phyloP scores from a whole-genome alignment of 2,888 invertebrate genomes.

The Spicauda simplicius region DNA sequence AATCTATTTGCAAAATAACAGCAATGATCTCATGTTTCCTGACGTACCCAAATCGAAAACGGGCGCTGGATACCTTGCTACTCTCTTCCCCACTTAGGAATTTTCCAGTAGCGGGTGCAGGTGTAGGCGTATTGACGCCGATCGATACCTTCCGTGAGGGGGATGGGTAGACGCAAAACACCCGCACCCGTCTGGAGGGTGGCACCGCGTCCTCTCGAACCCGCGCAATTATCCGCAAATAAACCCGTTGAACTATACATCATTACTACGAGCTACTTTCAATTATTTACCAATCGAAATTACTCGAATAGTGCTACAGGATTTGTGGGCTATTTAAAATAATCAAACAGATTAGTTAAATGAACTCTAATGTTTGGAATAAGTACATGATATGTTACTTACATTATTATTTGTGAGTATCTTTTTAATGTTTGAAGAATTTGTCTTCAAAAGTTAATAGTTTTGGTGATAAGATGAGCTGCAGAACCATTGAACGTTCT shows the following conservation, averaged over 20 bases:
- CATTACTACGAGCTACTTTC: background rate
- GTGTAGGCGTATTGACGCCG: background rate
- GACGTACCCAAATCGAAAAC: too few species aligned
- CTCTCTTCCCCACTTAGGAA: background rate
- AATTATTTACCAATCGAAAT: background rate
- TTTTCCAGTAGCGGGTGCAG: background rate
- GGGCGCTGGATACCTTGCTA: background rate
- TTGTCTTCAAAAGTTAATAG: too few species aligned
- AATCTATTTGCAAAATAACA: background rate
- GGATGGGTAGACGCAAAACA: background rate
- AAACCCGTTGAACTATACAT: background rate
- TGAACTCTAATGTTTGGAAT: too few species aligned
- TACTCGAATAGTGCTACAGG: too few species aligned
- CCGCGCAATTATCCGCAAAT: slow-evolving; percentile 3
- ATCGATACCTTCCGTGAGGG: background rate
- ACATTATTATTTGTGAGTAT: too few species aligned
- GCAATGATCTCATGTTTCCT: background rate
- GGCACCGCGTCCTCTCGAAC: background rate
- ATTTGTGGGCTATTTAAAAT: too few species aligned
- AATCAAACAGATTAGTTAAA: too few species aligned
- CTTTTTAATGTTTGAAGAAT: too few species aligned
- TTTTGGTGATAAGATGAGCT: too few species aligned
- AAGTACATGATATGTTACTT: too few species aligned
- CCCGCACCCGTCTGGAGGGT: background rate
- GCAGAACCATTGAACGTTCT: too few species aligned